phyloP scores from a whole-genome alignment of 1,140 invertebrate genomes.

The Condylostylus longicornis region DNA sequence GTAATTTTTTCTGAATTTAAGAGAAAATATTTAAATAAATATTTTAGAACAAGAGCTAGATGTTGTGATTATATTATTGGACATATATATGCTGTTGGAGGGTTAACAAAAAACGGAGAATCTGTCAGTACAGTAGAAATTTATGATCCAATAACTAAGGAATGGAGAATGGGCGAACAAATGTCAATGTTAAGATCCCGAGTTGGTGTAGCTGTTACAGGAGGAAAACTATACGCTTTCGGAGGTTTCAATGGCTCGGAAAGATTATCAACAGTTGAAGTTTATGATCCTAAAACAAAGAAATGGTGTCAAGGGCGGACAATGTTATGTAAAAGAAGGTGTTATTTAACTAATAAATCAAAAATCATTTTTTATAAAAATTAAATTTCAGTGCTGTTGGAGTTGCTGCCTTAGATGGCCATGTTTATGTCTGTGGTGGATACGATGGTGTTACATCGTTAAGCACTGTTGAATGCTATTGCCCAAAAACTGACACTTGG shows the following conservation, averaged over 20 bases:
- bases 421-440: constrained; percentile 77
- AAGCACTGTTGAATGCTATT: constrained; percentile 72
- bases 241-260: constrained; percentile 71
- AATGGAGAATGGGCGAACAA: constrained; percentile 65
- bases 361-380: constrained; percentile 5
- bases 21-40: neutral
- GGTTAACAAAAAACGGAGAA: constrained; percentile 70
- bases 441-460: constrained; percentile 77
- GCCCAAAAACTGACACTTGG: constrained; percentile 61
- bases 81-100: constrained; percentile 78
- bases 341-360: constrained; percentile 25
- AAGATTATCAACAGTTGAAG: constrained; percentile 71
- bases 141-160: constrained; percentile 55
- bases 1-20: neutral
- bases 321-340: constrained; percentile 66
- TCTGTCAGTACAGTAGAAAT: constrained; percentile 77
- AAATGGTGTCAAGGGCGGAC: constrained; percentile 64
- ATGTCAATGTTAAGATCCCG: constrained; percentile 72
- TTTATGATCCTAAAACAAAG: constrained; percentile 60
- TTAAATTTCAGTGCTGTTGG: constrained; percentile 49
- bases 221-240: constrained; percentile 57
- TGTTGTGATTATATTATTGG: constrained; percentile 60
- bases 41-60: constrained; percentile 49
- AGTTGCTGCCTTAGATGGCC: constrained; percentile 63
- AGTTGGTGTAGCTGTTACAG: constrained; percentile 70